Evolutionary conservation across 2,797 vertebrate species (phyloP), one percentile per base, ranked within the genome.

Genomic region (Avahi laniger): DNA sequence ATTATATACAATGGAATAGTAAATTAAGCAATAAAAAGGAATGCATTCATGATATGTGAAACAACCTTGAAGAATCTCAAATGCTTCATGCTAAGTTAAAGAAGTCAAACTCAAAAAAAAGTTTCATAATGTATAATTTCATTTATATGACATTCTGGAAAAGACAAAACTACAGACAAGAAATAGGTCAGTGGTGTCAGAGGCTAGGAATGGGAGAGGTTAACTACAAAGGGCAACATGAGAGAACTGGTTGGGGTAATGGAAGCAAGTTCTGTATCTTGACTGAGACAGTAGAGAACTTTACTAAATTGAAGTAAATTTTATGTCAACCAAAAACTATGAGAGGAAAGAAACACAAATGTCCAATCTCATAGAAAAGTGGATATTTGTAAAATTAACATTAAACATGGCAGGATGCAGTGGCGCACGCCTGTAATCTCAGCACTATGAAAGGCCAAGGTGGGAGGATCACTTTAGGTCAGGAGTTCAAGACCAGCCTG

Each of bases 281-380:
- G 61, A 89, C 0, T 86, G 41, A 93, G 33, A 22, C 24, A 26
- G 14, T 30, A 70, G 13, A 28, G 33, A 87, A 78, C 52, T 83
- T 87, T 57, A 91, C 17, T 70, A 91, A 89, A 93, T 30, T 69
- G n/a, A 73, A 20, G 38, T 81, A 46, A 88, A 83, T 63, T 72
- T 83, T 63, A 88, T 28, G 33, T 57, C 70, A 79, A 80, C 48
- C 83, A 89, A 84, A 95, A 95, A 75, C 30, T 83, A 93, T n/a
- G 43, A 75, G 50, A 67, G 7, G n/a, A 54, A 70, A 54, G 50
- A 96, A 54, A 33, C 18, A 33, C 4, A 63, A 59, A 7, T 90
- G 57, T 88, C 83, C 52, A 78, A 84, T 84, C 75, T 80, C 28
- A 54, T 3, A 84, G 26, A 15, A 59, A 73, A 78, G 54, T 57